phyloP scores from a whole-genome alignment of 1,140 invertebrate species.

The Sycophaga agraensis region DNA sequence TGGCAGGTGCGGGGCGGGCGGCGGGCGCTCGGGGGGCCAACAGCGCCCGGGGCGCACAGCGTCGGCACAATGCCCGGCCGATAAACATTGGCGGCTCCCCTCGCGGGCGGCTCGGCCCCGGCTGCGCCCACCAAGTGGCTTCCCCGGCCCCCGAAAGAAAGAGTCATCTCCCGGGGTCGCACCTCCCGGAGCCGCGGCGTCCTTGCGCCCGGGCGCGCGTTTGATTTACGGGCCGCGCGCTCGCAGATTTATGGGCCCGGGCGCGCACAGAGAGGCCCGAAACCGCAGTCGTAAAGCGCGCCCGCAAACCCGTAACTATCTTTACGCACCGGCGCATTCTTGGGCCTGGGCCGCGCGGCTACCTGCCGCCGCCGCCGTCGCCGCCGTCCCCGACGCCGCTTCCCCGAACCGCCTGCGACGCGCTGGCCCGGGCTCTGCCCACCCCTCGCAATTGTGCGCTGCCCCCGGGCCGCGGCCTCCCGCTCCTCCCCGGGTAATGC shows the following conservation, averaged over 20 bases:
- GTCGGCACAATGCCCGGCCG: too few species aligned
- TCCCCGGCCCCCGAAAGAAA: too few species aligned
- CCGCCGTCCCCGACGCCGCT: too few species aligned
- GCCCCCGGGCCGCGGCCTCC: not conserved
- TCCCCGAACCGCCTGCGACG: constrained; percentile 2
- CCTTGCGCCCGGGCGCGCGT: not conserved
- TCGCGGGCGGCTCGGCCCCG: too few species aligned
- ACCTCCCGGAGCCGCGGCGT: not conserved
- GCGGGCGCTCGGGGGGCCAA: too few species aligned
- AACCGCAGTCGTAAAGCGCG: constrained; percentile 44
- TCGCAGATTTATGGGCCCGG: constrained; percentile 36
- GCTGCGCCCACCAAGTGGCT: too few species aligned
- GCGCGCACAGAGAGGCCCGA: constrained; percentile 32
- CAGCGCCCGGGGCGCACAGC: too few species aligned
- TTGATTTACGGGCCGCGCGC: constrained; percentile 26
- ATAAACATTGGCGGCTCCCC: too few species aligned
- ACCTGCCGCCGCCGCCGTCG: too few species aligned
- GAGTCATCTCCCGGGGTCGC: not conserved
- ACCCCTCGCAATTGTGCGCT: too few species aligned
- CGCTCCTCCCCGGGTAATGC: constrained; percentile 3
- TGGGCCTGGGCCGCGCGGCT: not conserved
- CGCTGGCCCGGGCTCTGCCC: not conserved
- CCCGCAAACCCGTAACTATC: constrained; percentile 37
- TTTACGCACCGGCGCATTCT: constrained; percentile 9
- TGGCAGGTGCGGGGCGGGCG: too few species aligned